Percentiles rank a stretch among this genome's conserved stretches.
phyloP scores from a whole-genome alignment of 2,113 vertebrate genomes.

The Elephas maximus region DNA sequence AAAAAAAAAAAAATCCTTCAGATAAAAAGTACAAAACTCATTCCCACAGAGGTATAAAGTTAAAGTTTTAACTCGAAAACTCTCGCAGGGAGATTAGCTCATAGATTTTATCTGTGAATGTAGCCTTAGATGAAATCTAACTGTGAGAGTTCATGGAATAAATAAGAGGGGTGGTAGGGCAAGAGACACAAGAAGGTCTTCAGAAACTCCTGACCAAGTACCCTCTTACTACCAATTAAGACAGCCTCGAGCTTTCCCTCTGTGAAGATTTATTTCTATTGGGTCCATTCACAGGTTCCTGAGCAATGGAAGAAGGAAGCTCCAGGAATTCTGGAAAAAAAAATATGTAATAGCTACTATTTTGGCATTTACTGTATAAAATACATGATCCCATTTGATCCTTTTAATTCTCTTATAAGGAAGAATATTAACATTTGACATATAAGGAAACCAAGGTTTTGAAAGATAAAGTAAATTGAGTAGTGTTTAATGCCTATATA shows the following conservation, averaged over 20 bases:
- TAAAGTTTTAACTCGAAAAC: constrained; percentile 30
- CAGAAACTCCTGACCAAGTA: neutral
- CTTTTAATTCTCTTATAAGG: neutral
- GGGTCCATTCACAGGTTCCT: neutral
- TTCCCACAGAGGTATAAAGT: constrained; percentile 4
- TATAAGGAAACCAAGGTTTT: constrained; percentile 38
- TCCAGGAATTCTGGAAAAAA: constrained; percentile 40
- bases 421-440: constrained; percentile 8
- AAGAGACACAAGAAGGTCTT: neutral
- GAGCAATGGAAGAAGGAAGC: neutral
- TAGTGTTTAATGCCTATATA: constrained; percentile 11
- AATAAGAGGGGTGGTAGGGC: neutral
- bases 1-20: constrained; percentile 23
- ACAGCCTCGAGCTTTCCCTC: neutral
- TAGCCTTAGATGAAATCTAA: neutral
- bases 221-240: neutral
- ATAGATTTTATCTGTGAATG: constrained; percentile 26
- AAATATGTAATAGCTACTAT: constrained; percentile 4
- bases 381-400: constrained; percentile 30
- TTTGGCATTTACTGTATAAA: constrained; percentile 23
- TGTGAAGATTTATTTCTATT: neutral
- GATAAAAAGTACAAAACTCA: constrained; percentile 31
- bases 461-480: constrained; percentile 53
- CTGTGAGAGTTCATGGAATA: neutral
- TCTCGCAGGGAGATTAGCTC: constrained; percentile 3